A percentile compares a stretch with the other conserved stretches of the same genome.
These are phyloP conservation scores for Hyla sarda DNA, from an alignment of 2,113 vertebrate genomes.

Conservation along the genomic window DNA sequence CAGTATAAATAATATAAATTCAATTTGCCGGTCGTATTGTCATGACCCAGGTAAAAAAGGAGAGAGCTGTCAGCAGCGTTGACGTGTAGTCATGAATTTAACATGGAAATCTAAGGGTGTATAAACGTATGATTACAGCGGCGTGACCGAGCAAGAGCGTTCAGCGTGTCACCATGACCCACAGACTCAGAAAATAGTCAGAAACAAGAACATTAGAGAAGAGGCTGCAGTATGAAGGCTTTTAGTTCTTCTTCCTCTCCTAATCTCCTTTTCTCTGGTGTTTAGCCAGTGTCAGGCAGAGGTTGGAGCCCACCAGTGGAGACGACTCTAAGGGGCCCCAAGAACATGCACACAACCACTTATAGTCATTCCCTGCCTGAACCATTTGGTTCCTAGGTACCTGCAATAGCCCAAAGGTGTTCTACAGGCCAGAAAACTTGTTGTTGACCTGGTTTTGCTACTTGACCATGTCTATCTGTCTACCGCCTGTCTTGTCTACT, in stretches of 20 bases:
- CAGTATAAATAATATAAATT: constrained; percentile 27
- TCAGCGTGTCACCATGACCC: constrained; percentile 28
- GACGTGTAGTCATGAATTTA: constrained; percentile 6
- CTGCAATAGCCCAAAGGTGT: too few species aligned
- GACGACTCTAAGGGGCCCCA: not conserved
- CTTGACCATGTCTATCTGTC: too few species aligned
- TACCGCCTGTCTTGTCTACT: too few species aligned
- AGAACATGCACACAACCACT: too few species aligned
- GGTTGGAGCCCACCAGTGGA: not conserved
- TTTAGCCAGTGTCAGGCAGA: not conserved
- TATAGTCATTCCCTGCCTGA: too few species aligned
- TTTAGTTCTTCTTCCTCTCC: too few species aligned
- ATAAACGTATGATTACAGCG: constrained; percentile 36
- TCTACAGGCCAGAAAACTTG: too few species aligned
- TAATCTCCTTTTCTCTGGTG: not conserved
- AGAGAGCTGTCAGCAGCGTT: not conserved
- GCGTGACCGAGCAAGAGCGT: not conserved
- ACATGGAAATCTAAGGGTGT: not conserved
- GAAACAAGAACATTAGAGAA: not conserved
- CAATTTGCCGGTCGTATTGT: constrained; percentile 30
- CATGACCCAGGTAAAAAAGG: constrained; percentile 29
- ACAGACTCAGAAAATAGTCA: not conserved
- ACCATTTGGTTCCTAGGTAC: too few species aligned
- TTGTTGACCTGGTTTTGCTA: too few species aligned
- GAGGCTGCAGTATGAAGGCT: not conserved